phyloP scores from a whole-genome alignment of 2,113 vertebrate genomes.

The Otolemur garnettii region DNA sequence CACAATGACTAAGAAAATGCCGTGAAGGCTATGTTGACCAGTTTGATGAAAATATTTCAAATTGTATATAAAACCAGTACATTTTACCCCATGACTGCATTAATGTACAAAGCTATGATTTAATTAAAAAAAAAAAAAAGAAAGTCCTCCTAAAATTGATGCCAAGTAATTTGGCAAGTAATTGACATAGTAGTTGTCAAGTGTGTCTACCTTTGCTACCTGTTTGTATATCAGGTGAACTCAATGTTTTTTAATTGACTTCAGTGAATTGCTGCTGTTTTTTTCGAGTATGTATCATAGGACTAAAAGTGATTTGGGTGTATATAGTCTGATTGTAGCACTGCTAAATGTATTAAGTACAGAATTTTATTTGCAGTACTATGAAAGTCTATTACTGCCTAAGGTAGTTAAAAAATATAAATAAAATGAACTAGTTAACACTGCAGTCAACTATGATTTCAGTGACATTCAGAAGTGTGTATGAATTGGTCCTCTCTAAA shows the following conservation, averaged over 20 bases:
- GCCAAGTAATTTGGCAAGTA: slow-evolving; percentile 60
- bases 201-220: slow-evolving; percentile 46
- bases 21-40: too few relatives aligned
- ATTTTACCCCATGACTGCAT: too few relatives aligned
- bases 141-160: slow-evolving; percentile 57
- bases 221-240: slow-evolving; percentile 54
- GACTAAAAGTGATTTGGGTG: slow-evolving; percentile 58
- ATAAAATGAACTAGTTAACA: slow-evolving; percentile 27
- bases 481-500: slow-evolving; percentile 38
- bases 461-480: slow-evolving; percentile 30
- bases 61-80: too few relatives aligned
- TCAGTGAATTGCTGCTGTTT: slow-evolving; percentile 63
- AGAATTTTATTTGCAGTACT: slow-evolving; percentile 54
- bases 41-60: too few relatives aligned
- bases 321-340: neutral
- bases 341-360: slow-evolving; percentile 56
- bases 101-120: too few relatives aligned
- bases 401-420: slow-evolving; percentile 48
- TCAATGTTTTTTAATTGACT: slow-evolving; percentile 43
- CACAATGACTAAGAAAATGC: too few relatives aligned
- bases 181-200: slow-evolving; percentile 56
- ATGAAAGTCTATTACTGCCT: slow-evolving; percentile 24
- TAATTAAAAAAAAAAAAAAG: neutral
- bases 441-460: slow-evolving; percentile 42
- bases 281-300: slow-evolving; percentile 58